phyloP scores from a whole-genome alignment of 2,113 vertebrate genomes.

The Tyrannus savana region DNA sequence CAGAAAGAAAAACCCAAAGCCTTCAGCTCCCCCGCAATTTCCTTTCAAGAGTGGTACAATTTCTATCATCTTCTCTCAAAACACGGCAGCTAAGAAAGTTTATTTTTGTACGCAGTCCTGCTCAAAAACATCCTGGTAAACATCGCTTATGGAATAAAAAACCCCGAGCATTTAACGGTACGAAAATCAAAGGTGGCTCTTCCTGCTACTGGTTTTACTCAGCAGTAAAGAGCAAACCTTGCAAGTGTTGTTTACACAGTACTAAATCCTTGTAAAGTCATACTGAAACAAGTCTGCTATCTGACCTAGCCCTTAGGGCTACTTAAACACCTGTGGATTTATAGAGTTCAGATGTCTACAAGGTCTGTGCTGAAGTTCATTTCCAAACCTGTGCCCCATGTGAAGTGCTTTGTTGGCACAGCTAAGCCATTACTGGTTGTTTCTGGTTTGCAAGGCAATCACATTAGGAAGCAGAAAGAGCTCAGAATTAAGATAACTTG shows the following conservation, averaged over 20 bases:
- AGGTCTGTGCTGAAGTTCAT: conserved; percentile 73
- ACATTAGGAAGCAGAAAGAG: conserved; percentile 27
- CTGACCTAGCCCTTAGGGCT: conserved; percentile 77
- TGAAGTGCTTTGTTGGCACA: conserved; percentile 61
- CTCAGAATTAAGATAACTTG: conserved; percentile 25
- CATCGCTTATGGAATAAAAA: conserved; percentile 1
- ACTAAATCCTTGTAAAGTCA: conserved; percentile 80
- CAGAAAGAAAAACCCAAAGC: background rate
- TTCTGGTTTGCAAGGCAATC: conserved; percentile 51
- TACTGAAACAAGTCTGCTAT: conserved; percentile 73
- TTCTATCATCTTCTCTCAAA: background rate
- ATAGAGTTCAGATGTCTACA: conserved; percentile 80
- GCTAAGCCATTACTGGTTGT: conserved; percentile 49
- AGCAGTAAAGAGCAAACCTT: conserved; percentile 73
- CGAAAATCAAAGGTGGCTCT: conserved; percentile 68
- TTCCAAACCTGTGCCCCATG: conserved; percentile 68
- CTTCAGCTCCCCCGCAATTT: background rate
- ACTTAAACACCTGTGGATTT: conserved; percentile 84
- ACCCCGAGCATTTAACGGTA: background rate
- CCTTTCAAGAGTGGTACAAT: background rate
- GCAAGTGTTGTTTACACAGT: conserved; percentile 75
- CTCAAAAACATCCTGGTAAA: background rate
- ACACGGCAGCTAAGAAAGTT: background rate
- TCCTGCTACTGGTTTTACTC: conserved; percentile 76
- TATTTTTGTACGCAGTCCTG: background rate